Base-by-base conservation (phyloP, 2,113 vertebrate species). In the Erpornis zantholeuca region DNA sequence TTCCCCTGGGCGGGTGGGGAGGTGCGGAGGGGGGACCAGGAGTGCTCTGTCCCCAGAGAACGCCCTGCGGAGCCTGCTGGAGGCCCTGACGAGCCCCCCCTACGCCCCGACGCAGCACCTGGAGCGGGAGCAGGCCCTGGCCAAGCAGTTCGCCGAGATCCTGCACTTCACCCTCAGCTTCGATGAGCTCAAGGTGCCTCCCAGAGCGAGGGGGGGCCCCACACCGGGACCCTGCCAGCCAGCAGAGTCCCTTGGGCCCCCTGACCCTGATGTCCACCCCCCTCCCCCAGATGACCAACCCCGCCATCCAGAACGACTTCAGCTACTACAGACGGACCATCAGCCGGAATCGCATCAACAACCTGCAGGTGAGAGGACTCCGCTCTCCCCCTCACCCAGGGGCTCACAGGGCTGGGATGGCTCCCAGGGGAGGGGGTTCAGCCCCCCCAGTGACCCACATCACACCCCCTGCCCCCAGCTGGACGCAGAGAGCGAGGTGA, bases 91-190 rank as follows among this genome's bases (percentile, higher is more conserved):
- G 21, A 98, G 99, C 97, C 99, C 99, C 0, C 99, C 99, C 0
- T 99, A 99, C 4, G 98, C 99, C 36, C 99, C 99, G 19, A 99
- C 98, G 90, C 99, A 99, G 98, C 99, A 99, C 96, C 97, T 99
- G 59, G 99, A 99, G 98, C 96, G 98, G 69, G 99, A 99, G 86
- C 99, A 99, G 94, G 99, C 99, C 17, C 96, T 99, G 86, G 99
- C 99, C 94, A 99, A 99, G 94, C 99, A 99, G 98, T 99, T 99
- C 2, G 99, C 99, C 0, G 99, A 99, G 97, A 99, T 99, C 97
- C 98, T 99, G 29, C 99, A 99, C 95, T 99, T 99, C 92, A 99
- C 99, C 7, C 99, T 99, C 97, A 99, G 99, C 96, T 99, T 99
- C 9, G 99, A 99, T 3, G 99, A 99, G 93, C 98, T 99, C 82